These are phyloP conservation scores for Calameuta filiformis DNA, from an alignment of 2,888 invertebrate species.

Conservation along the genomic window DNA sequence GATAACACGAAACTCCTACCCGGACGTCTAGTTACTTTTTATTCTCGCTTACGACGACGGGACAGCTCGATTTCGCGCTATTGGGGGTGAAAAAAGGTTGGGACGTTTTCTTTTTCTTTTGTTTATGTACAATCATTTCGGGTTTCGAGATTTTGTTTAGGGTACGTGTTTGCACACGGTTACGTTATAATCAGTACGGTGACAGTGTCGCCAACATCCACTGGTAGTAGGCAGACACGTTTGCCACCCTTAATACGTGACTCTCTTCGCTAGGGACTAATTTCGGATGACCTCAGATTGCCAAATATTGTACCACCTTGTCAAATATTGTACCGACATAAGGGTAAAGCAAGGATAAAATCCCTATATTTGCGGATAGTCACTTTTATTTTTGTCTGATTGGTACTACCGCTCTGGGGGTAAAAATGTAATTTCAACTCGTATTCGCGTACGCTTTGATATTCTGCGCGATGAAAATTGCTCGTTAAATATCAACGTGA, in stretches of 20 bases:
- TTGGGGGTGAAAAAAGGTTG: background rate
- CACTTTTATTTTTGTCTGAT: background rate
- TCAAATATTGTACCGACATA: background rate
- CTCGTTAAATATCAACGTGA: too few relatives aligned
- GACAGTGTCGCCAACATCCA: background rate
- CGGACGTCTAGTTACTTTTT: background rate
- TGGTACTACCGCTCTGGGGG: background rate
- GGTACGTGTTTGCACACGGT: background rate
- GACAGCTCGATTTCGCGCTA: background rate
- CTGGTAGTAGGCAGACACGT: background rate
- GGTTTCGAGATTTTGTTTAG: background rate
- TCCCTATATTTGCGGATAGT: background rate
- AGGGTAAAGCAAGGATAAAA: background rate
- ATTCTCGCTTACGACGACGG: background rate
- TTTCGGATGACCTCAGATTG: background rate
- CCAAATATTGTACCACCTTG: background rate
- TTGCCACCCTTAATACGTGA: slow-evolving; percentile 1
- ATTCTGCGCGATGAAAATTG: background rate
- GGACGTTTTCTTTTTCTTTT: background rate
- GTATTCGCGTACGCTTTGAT: background rate
- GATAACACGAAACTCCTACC: background rate
- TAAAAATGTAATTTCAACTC: background rate
- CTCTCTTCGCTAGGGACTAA: background rate
- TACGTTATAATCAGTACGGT: background rate
- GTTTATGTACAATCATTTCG: background rate